These are phyloP conservation scores for Ceriagrion tenellum DNA, from an alignment of 2,888 invertebrate genomes.

Conservation along the genomic window DNA sequence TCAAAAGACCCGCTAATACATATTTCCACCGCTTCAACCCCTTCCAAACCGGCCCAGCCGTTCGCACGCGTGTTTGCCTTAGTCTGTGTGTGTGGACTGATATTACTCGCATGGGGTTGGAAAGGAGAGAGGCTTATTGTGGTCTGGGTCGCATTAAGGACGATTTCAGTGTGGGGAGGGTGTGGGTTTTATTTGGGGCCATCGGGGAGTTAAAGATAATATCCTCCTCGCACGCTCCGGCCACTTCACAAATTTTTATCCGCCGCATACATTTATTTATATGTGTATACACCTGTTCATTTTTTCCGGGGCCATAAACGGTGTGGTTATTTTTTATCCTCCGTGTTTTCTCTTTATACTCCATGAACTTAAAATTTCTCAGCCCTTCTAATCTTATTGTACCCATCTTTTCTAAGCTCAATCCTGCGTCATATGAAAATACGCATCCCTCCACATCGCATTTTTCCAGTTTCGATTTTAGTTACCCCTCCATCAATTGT, in stretches of 20 bases:
- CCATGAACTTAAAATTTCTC: too few relatives aligned
- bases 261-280: background rate
- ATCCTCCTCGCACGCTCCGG: conserved; percentile 2
- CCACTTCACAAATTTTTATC: background rate
- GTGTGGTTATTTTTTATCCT: background rate
- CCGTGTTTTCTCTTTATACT: too few relatives aligned
- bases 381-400: too few relatives aligned
- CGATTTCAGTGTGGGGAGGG: background rate
- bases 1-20: conserved; percentile 14
- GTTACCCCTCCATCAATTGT: too few relatives aligned
- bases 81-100: background rate
- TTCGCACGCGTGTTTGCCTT: background rate
- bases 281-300: background rate
- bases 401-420: too few relatives aligned
- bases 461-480: too few relatives aligned
- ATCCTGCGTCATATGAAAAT: too few relatives aligned
- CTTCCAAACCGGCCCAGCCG: background rate
- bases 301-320: background rate
- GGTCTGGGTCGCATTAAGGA: background rate
- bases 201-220: background rate
- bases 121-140: background rate
- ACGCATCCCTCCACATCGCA: too few relatives aligned
- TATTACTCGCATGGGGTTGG: background rate
- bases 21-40: conserved; percentile 9
- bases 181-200: background rate